Conservation (phyloP, 2,888 invertebrate species). For the Encarsia formosa region DNA sequence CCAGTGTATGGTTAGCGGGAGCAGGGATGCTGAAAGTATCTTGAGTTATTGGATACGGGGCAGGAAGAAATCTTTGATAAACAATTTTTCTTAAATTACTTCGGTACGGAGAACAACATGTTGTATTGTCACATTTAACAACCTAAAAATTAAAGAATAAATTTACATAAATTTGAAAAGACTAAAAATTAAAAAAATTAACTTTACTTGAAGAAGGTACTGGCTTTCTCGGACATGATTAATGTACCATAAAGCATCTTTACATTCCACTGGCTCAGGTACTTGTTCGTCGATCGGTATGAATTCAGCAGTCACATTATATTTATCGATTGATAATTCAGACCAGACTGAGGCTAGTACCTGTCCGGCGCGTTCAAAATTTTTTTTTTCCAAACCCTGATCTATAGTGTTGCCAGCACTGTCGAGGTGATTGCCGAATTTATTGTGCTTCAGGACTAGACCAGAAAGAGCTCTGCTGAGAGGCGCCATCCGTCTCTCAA, state of each 20-base stretch:
- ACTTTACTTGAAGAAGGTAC: constrained; percentile 28
- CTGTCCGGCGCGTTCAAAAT: constrained; percentile 37
- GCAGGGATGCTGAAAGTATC: neutral
- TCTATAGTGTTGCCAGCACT: constrained; percentile 32
- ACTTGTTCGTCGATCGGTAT: constrained; percentile 1
- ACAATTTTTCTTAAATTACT: constrained; percentile 10
- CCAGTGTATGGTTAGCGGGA: neutral
- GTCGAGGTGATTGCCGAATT: constrained; percentile 39
- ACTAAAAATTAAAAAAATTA: neutral
- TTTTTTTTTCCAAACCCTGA: constrained; percentile 31
- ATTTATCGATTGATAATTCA: constrained; percentile 34
- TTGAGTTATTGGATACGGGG: constrained; percentile 8
- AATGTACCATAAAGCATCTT: constrained; percentile 28
- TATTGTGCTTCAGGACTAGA: constrained; percentile 36
- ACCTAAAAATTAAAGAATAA: constrained; percentile 6
- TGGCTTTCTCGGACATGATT: constrained; percentile 32
- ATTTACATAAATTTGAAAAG: too few relatives aligned
- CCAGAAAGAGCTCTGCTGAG: constrained; percentile 34
- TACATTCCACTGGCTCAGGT: constrained; percentile 16
- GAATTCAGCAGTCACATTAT: constrained; percentile 26
- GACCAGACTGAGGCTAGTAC: constrained; percentile 43
- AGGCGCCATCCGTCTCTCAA: constrained; percentile 36
- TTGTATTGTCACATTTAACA: constrained; percentile 23
- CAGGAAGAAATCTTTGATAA: constrained; percentile 7
- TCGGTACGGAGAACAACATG: constrained; percentile 28